A percentile compares a stretch with the other conserved stretches of the same genome.
Conservation (phyloP, 2,888 invertebrate genomes). For the Protophormia terraenovae region DNA sequence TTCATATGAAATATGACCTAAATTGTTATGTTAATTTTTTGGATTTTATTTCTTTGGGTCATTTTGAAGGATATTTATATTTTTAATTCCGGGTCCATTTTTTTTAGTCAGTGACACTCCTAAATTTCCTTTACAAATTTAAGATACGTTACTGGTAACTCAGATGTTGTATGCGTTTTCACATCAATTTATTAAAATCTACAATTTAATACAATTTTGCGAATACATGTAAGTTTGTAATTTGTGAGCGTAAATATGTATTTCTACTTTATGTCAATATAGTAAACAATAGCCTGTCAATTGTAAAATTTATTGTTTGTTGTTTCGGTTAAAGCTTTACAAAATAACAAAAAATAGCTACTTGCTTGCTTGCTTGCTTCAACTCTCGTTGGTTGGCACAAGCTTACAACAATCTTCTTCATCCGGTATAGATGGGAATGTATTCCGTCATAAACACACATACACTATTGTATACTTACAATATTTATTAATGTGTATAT, state of each 20-base stretch:
- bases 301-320: conserved; percentile 59
- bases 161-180: neutral
- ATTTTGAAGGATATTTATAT: no score
- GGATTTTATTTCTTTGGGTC: no score
- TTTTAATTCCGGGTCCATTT: no score
- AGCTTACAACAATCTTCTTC: neutral
- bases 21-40: no score
- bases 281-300: conserved; percentile 62
- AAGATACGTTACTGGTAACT: no score
- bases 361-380: neutral
- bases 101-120: no score
- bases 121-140: neutral
- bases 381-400: neutral
- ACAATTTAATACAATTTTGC: neutral
- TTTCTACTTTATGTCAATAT: conserved; percentile 26
- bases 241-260: neutral
- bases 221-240: neutral
- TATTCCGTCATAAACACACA: neutral
- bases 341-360: neutral
- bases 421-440: neutral
- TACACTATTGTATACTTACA: neutral
- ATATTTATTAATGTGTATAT: neutral
- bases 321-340: conserved; percentile 7
- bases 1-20: no score
- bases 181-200: conserved; percentile 10